Conservation (phyloP, 2,888 invertebrate genomes). For the Panopea generosa region DNA sequence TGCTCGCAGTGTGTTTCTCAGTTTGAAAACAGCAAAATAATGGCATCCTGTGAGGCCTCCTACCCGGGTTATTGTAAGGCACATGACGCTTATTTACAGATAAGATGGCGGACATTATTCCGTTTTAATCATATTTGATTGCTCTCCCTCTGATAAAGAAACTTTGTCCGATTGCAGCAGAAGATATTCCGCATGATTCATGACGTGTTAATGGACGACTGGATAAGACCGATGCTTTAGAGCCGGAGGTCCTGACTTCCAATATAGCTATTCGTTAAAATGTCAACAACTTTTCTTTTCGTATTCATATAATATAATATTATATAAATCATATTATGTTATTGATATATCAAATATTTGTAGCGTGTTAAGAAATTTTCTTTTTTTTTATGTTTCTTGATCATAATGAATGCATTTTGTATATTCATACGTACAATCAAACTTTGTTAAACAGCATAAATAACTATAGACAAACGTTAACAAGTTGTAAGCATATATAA, state of each 20-base stretch:
- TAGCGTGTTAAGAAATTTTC: too few relatives aligned
- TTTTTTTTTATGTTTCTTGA: too few relatives aligned
- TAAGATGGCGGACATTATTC: neutral
- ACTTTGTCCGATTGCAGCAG: constrained; percentile 30
- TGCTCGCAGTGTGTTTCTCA: neutral
- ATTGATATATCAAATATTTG: too few relatives aligned
- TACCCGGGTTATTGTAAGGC: constrained; percentile 1
- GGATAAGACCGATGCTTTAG: constrained; percentile 17
- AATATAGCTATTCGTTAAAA: too few relatives aligned
- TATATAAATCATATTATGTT: too few relatives aligned
- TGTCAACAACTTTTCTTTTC: too few relatives aligned
- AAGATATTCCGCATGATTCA: constrained; percentile 39
- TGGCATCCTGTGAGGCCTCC: neutral
- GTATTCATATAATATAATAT: too few relatives aligned
- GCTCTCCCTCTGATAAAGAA: constrained; percentile 22
- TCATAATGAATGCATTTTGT: too few relatives aligned
- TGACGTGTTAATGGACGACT: constrained; percentile 31
- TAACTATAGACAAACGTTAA: too few relatives aligned
- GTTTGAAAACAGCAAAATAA: neutral
- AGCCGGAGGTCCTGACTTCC: neutral
- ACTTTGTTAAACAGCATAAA: too few relatives aligned
- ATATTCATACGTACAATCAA: too few relatives aligned
- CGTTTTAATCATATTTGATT: constrained; percentile 28
- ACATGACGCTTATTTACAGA: neutral
- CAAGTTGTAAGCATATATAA: too few relatives aligned